Conservation (phyloP, 2,113 vertebrate species). For the Neoarius graeffei region DNA sequence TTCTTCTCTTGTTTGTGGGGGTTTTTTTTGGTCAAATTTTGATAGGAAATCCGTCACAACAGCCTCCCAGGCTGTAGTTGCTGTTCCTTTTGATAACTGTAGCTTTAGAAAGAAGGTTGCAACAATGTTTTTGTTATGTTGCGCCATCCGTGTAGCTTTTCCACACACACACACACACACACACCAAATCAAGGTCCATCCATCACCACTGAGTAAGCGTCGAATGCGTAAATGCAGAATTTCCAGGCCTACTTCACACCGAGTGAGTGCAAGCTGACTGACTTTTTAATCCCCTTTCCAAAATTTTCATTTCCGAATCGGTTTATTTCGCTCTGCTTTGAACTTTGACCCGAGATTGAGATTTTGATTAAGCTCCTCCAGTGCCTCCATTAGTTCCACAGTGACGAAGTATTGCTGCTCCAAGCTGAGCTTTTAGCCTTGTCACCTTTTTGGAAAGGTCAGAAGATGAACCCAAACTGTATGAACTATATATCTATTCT, state of each 20-base stretch:
- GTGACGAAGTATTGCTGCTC: no score
- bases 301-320: no score
- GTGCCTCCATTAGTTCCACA: no score
- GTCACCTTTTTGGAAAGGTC: no score
- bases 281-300: no score
- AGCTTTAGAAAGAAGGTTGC: neutral
- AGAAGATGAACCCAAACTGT: no score
- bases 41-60: neutral
- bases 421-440: no score
- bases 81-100: neutral
- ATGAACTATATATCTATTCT: no score
- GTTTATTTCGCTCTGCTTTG: no score
- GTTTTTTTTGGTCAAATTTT: neutral
- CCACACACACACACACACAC: constrained; percentile 3
- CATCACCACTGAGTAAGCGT: neutral
- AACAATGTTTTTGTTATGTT: neutral
- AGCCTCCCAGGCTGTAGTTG: neutral
- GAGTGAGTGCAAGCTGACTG: neutral
- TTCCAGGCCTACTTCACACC: neutral
- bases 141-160: neutral
- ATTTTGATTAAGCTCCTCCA: no score
- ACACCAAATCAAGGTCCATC: constrained; percentile 24
- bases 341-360: no score
- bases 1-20: neutral
- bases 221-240: neutral